Percentiles rank a stretch among this genome's conserved stretches.
These are phyloP conservation scores for Cranoglanis bouderius DNA, from an alignment of 2,113 vertebrate species.

Conservation along the genomic window DNA sequence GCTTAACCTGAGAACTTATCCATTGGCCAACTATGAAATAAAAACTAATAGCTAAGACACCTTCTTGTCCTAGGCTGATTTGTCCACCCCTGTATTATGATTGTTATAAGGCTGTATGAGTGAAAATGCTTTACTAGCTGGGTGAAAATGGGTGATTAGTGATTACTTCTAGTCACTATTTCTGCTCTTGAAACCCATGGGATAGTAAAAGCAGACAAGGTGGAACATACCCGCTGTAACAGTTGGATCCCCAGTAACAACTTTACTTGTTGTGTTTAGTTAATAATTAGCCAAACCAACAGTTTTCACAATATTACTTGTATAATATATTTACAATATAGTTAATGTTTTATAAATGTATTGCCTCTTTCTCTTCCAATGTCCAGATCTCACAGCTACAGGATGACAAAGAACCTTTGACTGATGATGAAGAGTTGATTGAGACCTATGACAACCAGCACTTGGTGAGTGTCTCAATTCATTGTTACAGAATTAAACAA, in stretches of 20 bases:
- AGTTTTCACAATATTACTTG: neutral
- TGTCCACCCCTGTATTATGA: too few species aligned
- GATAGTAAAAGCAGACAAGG: neutral
- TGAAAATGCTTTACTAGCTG: too few species aligned
- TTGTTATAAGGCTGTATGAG: too few species aligned
- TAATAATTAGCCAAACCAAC: neutral
- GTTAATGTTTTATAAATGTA: neutral
- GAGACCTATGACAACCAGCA: slow-evolving; percentile 80
- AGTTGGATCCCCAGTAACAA: neutral
- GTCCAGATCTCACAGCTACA: slow-evolving; percentile 79
- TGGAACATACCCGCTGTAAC: neutral
- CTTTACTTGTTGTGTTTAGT: neutral
- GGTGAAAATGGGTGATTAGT: neutral
- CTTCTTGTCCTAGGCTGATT: too few species aligned
- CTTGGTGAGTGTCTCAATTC: slow-evolving; percentile 67
- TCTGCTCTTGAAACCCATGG: neutral
- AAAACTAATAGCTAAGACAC: neutral
- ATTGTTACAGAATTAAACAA: neutral
- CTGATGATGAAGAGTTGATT: slow-evolving; percentile 66
- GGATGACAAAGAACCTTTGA: slow-evolving; percentile 77
- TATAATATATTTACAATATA: neutral
- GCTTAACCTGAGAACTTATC: too few species aligned
- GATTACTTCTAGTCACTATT: neutral
- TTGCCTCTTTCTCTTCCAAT: neutral
- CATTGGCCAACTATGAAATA: neutral